Evolutionary conservation across 2,888 invertebrate genomes (phyloP), one percentile per base, ranked within the genome.

Genomic region (Stenoptilia bipunctidactyla): DNA sequence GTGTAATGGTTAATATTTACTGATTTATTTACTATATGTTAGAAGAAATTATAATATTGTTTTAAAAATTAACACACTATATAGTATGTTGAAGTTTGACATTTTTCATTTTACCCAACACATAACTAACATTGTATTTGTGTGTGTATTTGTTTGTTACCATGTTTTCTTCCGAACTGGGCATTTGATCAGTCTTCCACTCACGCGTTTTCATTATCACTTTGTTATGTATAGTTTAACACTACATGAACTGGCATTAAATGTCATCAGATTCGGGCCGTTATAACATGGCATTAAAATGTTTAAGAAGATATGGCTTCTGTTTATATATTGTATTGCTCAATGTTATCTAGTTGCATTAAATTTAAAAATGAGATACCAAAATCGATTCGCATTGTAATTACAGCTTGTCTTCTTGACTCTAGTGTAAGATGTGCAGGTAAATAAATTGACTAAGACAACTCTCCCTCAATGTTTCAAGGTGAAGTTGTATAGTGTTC

Each of bases 401-500:
- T 56, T 55, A 58, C 50, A 47, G 48, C 47, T 39, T 49, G 42
- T 45, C 43, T 50, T 50, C 51, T 4, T 13, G 14, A 14, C 40
- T 5, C 34, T 39, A 42, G 40, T 45, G n/a, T 39, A 35, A 13
- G 27, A 37, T 15, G 52, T 53, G 52, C 55, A 47, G n/a, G 60
- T 50, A 56, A 40, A 35, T 38, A 36, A 42, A 45, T 40, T 41
- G 42, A 45, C 39, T 43, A 43, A 39, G 39, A 39, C 20, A 12
- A 39, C 40, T 42, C 36, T 15, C 51, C 54, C 65, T 55, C 63
- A 34, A 47, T 66, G 62, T 62, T 60, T 65, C 14, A 61, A 71
- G 67, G 71, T 69, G 68, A 72, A 67, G 60, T 72, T 82, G 77
- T 77, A 68, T 68, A 72, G 73, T 74, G 75, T 75, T 77, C 72